These are phyloP conservation scores for Acanthococcus lagerstroemiae DNA, from an alignment of 2,888 invertebrate genomes.

Conservation along the genomic window DNA sequence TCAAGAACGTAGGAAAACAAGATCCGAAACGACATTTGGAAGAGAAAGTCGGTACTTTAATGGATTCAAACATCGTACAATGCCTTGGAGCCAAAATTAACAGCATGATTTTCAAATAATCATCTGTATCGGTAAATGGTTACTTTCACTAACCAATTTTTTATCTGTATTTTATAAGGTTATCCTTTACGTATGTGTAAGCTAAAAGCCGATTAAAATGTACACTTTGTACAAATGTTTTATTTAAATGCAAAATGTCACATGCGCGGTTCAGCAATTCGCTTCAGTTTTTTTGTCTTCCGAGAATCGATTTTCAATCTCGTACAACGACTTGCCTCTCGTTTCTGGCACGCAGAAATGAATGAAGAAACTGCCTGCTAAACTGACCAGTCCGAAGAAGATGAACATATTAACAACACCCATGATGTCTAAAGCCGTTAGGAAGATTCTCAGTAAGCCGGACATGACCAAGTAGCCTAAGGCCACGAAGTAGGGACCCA, in stretches of 20 bases:
- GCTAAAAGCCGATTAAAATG: neutral
- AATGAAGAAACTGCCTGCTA: conserved; percentile 44
- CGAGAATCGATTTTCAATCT: conserved; percentile 44
- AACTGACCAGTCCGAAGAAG: conserved; percentile 45
- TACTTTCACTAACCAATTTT: neutral
- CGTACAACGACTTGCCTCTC: conserved; percentile 47
- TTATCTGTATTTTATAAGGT: neutral
- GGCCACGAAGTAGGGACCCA: conserved; percentile 47
- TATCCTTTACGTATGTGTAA: neutral
- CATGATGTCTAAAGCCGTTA: conserved; percentile 42
- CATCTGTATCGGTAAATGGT: neutral
- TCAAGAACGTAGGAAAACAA: conserved; percentile 98
- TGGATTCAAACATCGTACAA: conserved; percentile 96
- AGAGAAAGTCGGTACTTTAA: conserved; percentile 92
- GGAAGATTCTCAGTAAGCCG: conserved; percentile 47
- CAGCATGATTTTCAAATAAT: conserved; percentile 77
- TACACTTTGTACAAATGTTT: neutral
- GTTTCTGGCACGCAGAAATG: conserved; percentile 50
- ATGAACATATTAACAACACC: conserved; percentile 39
- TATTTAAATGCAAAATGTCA: neutral
- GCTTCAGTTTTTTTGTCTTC: neutral
- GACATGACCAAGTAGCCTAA: conserved; percentile 50
- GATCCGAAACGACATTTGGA: conserved; percentile 99
- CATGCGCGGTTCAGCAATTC: neutral
- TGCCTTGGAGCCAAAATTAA: conserved; percentile 95